These are phyloP conservation scores for Galendromus occidentalis DNA, from an alignment of 1,140 invertebrate genomes.

Conservation along the genomic window DNA sequence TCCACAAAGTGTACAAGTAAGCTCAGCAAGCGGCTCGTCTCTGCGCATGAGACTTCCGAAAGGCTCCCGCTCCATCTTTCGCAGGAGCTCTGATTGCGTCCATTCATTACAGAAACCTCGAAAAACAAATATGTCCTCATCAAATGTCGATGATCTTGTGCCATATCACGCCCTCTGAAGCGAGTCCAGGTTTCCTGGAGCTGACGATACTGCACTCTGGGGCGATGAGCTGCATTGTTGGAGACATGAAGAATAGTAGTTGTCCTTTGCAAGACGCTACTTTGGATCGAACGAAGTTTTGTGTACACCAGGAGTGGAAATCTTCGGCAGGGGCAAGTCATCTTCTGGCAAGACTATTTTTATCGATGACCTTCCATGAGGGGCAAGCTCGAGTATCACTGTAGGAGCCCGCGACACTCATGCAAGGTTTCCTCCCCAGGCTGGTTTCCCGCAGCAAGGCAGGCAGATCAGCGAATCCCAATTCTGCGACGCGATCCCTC, in stretches of 20 bases:
- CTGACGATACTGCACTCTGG: background rate
- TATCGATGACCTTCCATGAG: too few species aligned
- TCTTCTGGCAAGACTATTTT: constrained; percentile 9
- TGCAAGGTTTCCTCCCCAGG: background rate
- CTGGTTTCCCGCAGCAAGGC: constrained; percentile 14
- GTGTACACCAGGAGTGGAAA: background rate
- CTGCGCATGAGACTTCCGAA: too few species aligned
- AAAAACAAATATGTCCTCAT: background rate
- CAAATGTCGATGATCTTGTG: background rate
- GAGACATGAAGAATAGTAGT: background rate
- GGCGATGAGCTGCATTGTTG: background rate
- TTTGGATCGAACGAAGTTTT: background rate
- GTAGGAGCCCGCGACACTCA: too few species aligned
- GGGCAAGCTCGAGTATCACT: too few species aligned
- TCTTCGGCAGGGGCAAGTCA: background rate
- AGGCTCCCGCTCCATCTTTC: too few species aligned
- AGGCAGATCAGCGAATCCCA: background rate
- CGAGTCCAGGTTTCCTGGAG: background rate
- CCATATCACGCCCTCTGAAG: background rate
- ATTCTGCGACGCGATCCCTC: background rate
- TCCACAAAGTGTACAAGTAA: background rate
- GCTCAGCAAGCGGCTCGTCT: background rate
- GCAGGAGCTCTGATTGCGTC: too few species aligned
- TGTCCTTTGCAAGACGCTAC: background rate
- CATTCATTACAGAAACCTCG: background rate